Percentiles rank a stretch among this genome's conserved stretches.
Conservation (phyloP, 2,888 invertebrate genomes). For the Torymus texanus region DNA sequence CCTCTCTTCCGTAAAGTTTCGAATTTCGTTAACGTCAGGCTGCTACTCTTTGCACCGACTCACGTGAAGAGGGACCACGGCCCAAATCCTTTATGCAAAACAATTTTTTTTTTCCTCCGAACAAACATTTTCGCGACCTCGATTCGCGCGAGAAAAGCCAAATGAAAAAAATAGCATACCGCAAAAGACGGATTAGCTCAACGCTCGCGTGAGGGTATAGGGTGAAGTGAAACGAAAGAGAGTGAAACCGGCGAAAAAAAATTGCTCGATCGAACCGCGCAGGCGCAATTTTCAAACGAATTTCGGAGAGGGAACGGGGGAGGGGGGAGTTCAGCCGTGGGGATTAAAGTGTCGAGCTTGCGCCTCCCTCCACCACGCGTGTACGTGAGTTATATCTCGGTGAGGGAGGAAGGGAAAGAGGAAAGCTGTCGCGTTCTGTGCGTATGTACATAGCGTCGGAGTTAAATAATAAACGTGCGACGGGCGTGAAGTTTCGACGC, state of each 20-base stretch:
- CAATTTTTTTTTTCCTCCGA: slow-evolving; percentile 5
- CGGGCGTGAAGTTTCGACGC: background rate
- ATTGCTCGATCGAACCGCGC: background rate
- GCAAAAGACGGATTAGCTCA: background rate
- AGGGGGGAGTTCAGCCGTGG: too few relatives aligned
- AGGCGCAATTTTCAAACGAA: slow-evolving; percentile 4
- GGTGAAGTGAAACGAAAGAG: background rate
- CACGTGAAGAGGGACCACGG: too few relatives aligned
- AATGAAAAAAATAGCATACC: background rate
- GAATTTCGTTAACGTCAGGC: too few relatives aligned
- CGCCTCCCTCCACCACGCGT: too few relatives aligned
- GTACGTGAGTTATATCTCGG: too few relatives aligned
- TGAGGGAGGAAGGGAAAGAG: too few relatives aligned
- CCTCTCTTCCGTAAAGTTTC: too few relatives aligned
- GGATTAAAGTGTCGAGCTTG: too few relatives aligned
- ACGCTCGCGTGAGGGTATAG: too few relatives aligned
- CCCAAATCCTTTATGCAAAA: slow-evolving; percentile 7
- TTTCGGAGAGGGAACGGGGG: too few relatives aligned
- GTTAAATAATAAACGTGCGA: background rate
- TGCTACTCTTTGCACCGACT: too few relatives aligned
- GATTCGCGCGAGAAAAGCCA: background rate
- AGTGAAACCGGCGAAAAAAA: slow-evolving; percentile 17
- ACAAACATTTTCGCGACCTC: background rate
- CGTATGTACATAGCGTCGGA: background rate
- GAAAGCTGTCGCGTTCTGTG: too few relatives aligned